These are phyloP conservation scores for Platichthys stellatus DNA, from an alignment of 2,113 vertebrate species.

Conservation along the genomic window DNA sequence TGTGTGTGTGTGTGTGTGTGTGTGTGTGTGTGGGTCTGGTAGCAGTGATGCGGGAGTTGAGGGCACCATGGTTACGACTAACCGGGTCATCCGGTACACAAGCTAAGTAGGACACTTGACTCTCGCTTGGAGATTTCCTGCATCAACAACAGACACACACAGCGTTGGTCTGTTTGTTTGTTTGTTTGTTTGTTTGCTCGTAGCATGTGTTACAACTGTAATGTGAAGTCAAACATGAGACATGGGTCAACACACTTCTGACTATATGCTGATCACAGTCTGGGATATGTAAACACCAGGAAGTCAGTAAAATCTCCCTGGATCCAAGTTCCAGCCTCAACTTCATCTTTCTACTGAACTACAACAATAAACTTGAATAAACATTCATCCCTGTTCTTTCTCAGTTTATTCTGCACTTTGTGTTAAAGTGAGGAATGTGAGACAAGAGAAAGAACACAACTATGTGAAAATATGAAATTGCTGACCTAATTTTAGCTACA, in stretches of 20 bases:
- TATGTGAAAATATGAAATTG: no score
- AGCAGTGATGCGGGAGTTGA: slow-evolving; percentile 15
- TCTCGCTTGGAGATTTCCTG: slow-evolving; percentile 41
- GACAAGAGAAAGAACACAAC: no score
- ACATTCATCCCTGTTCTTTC: no score
- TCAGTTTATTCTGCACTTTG: no score
- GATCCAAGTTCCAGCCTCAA: neutral
- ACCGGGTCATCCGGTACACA: slow-evolving; percentile 59
- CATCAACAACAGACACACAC: slow-evolving; percentile 24
- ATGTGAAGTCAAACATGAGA: neutral
- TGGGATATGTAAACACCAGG: neutral
- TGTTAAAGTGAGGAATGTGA: no score
- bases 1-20: slow-evolving; percentile 24
- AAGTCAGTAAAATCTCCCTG: neutral
- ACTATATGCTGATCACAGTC: neutral
- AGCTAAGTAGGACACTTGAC: slow-evolving; percentile 69
- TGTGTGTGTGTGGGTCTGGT: slow-evolving; percentile 36
- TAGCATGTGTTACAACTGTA: neutral
- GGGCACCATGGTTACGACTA: slow-evolving; percentile 55
- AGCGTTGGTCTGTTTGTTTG: slow-evolving; percentile 22
- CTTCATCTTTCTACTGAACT: neutral
- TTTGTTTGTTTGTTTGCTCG: slow-evolving; percentile 31
- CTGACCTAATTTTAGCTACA: no score
- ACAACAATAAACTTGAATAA: no score
- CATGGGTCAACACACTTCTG: neutral